Conservation (phyloP, 2,888 invertebrate genomes). For the Nemapogon koenigi region DNA sequence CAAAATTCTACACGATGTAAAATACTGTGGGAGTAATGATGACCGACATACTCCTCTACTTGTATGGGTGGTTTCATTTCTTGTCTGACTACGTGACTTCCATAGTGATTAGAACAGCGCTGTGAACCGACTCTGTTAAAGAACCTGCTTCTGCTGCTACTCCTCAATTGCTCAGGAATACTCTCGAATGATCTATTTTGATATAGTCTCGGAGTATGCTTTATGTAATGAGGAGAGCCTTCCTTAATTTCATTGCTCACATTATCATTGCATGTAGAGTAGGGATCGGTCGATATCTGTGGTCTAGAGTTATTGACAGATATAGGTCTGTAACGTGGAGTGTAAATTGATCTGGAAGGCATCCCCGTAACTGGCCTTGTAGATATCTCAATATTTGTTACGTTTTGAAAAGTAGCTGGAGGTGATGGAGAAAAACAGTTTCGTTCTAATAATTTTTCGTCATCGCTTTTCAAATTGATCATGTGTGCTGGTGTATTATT, state of each 20-base stretch:
- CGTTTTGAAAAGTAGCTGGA: conserved; percentile 48
- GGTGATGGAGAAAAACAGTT: conserved; percentile 39
- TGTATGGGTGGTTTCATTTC: conserved; percentile 30
- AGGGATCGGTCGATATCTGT: conserved; percentile 28
- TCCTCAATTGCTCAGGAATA: conserved; percentile 53
- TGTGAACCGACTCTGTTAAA: conserved; percentile 55
- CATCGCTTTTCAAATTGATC: conserved; percentile 56
- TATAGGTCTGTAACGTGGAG: conserved; percentile 44
- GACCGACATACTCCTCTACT: conserved; percentile 33
- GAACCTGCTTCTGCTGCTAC: conserved; percentile 46
- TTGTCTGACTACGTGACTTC: conserved; percentile 35
- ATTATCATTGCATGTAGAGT: conserved; percentile 36
- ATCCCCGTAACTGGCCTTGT: conserved; percentile 39
- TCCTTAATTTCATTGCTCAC: conserved; percentile 47
- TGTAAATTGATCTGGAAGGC: conserved; percentile 28
- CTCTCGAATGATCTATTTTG: conserved; percentile 58
- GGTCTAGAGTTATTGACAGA: conserved; percentile 45
- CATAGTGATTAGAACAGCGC: conserved; percentile 38
- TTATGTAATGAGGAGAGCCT: conserved; percentile 48
- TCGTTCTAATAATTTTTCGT: conserved; percentile 55
- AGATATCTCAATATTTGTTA: conserved; percentile 56
- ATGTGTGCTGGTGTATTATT: conserved; percentile 36
- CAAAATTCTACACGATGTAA: conserved; percentile 69
- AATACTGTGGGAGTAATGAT: conserved; percentile 36
- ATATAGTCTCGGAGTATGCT: conserved; percentile 47